A percentile compares a stretch with the other conserved stretches of the same genome.
These are phyloP conservation scores for Sinhomidia bicolor DNA, from an alignment of 2,888 invertebrate genomes.

Conservation along the genomic window DNA sequence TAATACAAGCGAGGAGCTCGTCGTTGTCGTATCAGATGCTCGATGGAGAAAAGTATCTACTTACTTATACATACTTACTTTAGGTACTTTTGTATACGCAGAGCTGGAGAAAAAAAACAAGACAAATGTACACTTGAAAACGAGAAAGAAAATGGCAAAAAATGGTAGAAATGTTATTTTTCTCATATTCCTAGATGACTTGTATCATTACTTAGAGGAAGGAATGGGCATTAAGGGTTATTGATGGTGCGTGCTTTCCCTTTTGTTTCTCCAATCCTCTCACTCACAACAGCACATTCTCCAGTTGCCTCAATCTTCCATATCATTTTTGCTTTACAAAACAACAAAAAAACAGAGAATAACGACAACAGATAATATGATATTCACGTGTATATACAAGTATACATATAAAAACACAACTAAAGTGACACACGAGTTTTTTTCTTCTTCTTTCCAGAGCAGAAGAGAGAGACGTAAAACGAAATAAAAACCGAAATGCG, in stretches of 20 bases:
- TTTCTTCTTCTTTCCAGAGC: background rate
- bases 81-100: background rate
- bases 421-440: conserved; percentile 32
- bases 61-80: background rate
- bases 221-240: conserved; percentile 65
- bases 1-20: no score
- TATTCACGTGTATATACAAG: no score
- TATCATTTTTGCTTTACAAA: conserved; percentile 53
- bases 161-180: conserved; percentile 64
- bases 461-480: background rate
- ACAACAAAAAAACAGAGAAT: background rate
- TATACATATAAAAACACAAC: background rate
- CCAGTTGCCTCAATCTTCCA: conserved; percentile 8
- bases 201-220: conserved; percentile 63
- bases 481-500: background rate
- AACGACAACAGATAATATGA: background rate
- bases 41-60: background rate
- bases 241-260: conserved; percentile 66
- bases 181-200: conserved; percentile 68
- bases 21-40: conserved; percentile 6
- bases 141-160: conserved; percentile 53
- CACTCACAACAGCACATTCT: background rate
- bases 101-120: background rate
- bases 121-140: conserved; percentile 49
- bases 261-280: conserved; percentile 37